Evolutionary conservation across 2,888 invertebrate genomes (phyloP).

Genomic region (Ophion ventricosus): DNA sequence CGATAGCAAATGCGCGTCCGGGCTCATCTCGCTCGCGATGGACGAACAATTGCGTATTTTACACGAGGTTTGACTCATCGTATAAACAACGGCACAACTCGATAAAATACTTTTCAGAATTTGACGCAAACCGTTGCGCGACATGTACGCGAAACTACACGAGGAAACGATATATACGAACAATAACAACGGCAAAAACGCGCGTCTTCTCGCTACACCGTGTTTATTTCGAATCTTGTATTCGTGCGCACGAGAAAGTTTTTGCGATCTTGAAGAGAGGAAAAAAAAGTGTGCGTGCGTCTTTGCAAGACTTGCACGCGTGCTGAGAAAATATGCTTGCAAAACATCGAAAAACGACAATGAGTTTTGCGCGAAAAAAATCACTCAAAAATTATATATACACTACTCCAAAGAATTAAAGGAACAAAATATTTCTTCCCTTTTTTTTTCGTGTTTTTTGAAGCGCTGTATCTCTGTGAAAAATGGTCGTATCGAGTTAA

Average conservation of each 20-base stretch:
- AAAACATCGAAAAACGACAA: background rate
- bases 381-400: background rate
- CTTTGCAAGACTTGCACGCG: background rate
- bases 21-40: background rate
- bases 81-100: background rate
- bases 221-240: background rate
- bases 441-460: no score
- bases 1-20: background rate
- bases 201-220: background rate
- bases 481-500: no score
- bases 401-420: no score
- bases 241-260: background rate
- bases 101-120: conserved; percentile 10
- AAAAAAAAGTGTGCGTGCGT: background rate
- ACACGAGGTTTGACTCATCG: conserved; percentile 12
- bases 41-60: background rate
- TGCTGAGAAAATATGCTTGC: background rate
- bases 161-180: background rate
- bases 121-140: background rate
- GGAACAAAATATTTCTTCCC: no score
- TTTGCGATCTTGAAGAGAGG: background rate
- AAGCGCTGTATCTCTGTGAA: no score
- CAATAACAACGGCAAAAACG: background rate
- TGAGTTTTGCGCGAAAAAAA: background rate
- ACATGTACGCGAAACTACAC: background rate